phyloP scores from a whole-genome alignment of 1,140 invertebrate species.

The Dendroctonus valens region DNA sequence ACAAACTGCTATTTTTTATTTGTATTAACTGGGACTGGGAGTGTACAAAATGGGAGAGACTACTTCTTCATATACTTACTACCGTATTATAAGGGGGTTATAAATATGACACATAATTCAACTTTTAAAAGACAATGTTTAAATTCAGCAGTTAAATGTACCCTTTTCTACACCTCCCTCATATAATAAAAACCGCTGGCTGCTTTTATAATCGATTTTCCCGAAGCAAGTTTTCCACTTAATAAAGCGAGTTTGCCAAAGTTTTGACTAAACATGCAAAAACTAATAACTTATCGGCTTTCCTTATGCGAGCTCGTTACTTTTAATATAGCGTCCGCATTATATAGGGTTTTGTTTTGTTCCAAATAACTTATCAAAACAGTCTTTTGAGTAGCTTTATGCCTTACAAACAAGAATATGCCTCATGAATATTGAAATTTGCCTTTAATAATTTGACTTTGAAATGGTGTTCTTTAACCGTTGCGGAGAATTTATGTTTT shows the following conservation, averaged over 20 bases:
- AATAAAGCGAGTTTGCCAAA: slow-evolving; percentile 40
- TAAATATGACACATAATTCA: too few species aligned
- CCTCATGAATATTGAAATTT: slow-evolving; percentile 31
- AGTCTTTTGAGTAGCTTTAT: slow-evolving; percentile 37
- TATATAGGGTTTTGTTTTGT: slow-evolving; percentile 44
- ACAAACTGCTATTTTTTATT: too few species aligned
- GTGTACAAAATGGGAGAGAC: too few species aligned
- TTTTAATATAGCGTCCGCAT: slow-evolving; percentile 21
- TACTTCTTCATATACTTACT: too few species aligned
- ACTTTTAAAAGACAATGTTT: too few species aligned
- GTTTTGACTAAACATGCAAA: slow-evolving; percentile 42
- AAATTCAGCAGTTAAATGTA: too few species aligned
- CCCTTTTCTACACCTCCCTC: too few species aligned
- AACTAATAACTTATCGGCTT: slow-evolving; percentile 41
- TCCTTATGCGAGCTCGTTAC: slow-evolving; percentile 29
- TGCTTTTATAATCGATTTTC: slow-evolving; percentile 20
- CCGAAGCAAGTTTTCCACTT: slow-evolving; percentile 27
- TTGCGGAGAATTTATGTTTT: too few species aligned
- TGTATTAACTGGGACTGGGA: too few species aligned
- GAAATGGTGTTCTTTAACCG: background rate
- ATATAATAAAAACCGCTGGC: too few species aligned
- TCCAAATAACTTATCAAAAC: slow-evolving; percentile 43
- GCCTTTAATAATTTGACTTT: slow-evolving; percentile 7
- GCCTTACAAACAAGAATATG: slow-evolving; percentile 29
- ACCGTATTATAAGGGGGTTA: too few species aligned